phyloP scores from a whole-genome alignment of 2,113 vertebrate species.

The Crotalus horridus region DNA sequence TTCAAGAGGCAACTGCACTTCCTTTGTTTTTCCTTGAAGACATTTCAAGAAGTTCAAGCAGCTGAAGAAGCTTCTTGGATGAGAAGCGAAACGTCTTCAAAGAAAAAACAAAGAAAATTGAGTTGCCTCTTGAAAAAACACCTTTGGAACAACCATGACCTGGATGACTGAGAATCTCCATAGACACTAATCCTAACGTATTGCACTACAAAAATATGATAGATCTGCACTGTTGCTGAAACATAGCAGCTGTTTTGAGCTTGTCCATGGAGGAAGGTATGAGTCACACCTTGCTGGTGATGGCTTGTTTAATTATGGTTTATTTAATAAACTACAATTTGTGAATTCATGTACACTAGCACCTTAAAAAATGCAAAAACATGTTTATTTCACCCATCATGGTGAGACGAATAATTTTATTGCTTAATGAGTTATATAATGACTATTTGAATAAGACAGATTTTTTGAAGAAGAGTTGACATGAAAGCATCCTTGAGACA shows the following conservation, averaged over 20 bases:
- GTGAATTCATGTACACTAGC: neutral
- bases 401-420: no score
- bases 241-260: neutral
- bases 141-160: no score
- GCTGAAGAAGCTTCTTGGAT: no score
- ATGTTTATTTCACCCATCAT: neutral
- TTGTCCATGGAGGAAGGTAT: neutral
- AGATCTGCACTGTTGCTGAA: neutral
- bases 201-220: neutral
- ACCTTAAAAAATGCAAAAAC: neutral
- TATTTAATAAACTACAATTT: neutral
- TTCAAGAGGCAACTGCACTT: no score
- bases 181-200: neutral
- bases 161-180: no score
- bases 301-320: neutral
- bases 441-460: neutral
- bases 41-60: no score
- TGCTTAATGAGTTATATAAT: neutral
- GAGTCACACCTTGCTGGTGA: neutral
- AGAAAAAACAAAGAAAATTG: no score
- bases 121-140: no score
- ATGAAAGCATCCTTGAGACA: neutral
- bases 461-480: neutral
- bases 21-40: no score
- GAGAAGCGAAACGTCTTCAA: no score